These are phyloP conservation scores for Nasua narica DNA, from an alignment of 2,797 vertebrate genomes.

Conservation along the genomic window DNA sequence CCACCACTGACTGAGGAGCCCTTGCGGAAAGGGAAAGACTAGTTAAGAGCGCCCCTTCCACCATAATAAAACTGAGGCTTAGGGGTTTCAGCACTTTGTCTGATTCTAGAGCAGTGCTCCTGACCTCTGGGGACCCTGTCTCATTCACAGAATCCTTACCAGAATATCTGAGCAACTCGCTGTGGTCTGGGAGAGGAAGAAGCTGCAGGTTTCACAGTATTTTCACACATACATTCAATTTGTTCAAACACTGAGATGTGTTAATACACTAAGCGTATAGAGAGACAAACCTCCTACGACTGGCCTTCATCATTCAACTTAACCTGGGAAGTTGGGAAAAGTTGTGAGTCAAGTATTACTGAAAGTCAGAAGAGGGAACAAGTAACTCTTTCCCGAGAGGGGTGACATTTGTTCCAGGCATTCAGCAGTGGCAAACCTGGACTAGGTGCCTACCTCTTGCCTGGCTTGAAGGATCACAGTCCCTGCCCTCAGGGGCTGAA, in stretches of 20 bases:
- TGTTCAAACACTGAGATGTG: neutral
- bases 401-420: neutral
- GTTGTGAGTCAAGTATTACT: neutral
- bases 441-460: neutral
- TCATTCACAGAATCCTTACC: neutral
- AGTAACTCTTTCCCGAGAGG: neutral
- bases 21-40: neutral
- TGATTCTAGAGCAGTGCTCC: neutral
- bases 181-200: neutral
- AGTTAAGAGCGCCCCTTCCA: neutral
- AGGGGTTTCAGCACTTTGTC: neutral
- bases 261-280: neutral
- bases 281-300: neutral
- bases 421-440: neutral
- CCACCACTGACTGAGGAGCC: neutral
- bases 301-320: neutral
- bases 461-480: neutral
- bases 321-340: neutral
- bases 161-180: neutral
- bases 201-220: neutral
- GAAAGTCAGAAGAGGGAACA: neutral
- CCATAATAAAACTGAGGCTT: neutral
- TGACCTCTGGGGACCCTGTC: neutral
- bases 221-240: neutral
- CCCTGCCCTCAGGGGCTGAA: neutral